Percentiles rank a stretch among this genome's conserved stretches.
Evolutionary conservation across 2,797 vertebrate species (phyloP).

Genomic region (Iguana delicatissima): DNA sequence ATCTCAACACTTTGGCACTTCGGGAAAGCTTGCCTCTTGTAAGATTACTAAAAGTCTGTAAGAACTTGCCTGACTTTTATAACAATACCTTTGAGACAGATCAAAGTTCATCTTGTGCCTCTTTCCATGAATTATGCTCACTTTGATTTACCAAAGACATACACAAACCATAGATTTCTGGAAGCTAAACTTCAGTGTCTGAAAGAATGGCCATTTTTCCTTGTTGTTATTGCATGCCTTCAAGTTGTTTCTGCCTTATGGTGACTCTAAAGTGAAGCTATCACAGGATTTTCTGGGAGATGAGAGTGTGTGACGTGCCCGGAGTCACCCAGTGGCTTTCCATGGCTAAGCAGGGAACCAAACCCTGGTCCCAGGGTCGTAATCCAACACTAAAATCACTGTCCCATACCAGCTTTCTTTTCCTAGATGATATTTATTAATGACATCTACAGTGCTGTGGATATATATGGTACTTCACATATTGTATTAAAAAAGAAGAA

Average conservation of each 20-base stretch:
- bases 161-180: conserved; percentile 22
- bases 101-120: neutral
- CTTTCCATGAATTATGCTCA: neutral
- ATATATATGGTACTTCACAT: no score
- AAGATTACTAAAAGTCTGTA: neutral
- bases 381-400: no score
- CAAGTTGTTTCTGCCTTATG: no score
- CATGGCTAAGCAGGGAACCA: no score
- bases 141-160: conserved; percentile 13
- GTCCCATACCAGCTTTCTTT: no score
- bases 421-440: conserved; percentile 42
- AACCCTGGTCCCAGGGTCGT: no score
- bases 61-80: neutral
- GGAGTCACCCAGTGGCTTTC: no score
- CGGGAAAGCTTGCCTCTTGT: neutral
- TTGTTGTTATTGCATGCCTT: no score
- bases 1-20: neutral
- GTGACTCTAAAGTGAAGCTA: no score
- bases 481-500: neutral
- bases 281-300: no score
- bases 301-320: no score
- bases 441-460: neutral
- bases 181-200: neutral
- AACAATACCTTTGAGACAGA: neutral
- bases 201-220: conserved; percentile 29